Base-by-base conservation (phyloP, 2,888 invertebrate species). In the Myathropa florea region DNA sequence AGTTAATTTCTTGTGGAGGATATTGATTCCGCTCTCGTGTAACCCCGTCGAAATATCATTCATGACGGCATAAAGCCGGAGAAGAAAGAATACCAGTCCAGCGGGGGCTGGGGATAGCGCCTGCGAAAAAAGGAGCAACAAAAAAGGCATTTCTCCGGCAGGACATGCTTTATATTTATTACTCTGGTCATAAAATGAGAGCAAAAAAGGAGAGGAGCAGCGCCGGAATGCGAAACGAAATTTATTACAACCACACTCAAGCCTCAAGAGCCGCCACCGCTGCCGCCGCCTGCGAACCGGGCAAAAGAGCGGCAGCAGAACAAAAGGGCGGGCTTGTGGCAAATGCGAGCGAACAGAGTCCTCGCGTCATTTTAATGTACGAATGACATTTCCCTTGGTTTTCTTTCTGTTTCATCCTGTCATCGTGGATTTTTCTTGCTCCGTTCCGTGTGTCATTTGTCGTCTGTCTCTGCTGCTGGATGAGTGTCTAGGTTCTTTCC, bases 131-230 rank as follows among this genome's bases (percentile, higher is more conserved):
- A 63, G 57, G 60, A 24, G 64, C 26, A 39, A 65, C 59, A 60
- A 78, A 83, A 79, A 80, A 75, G 71, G 68, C 80, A 76, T 80
- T 84, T 71, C 81, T 84, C 81, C 76, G 72, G 64, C 82, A 78
- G 85, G 85, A 86, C 85, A 86, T 86, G 76, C 72, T 83, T 82
- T 86, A 65, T 83, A 86, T 86, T 86, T 86, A 86, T 86, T 82
- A 86, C 85, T 85, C 76, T 78, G 78, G 85, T 73, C 78, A 86
- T 86, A 86, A 86, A 86, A 78, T 4, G 46, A 18, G 46, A 1
- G 46, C 18, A 18, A 18, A 4, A 36, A 10, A n/a, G 1, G 1
- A 18, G n/a, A 39, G 14, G 39, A 46, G 46, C 76, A 82, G 59
- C 70, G 76, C 23, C 60, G 85, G 78, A 83, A 86, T 86, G 85